Percentiles rank a stretch among this genome's conserved stretches.
Conservation (phyloP, 2,797 vertebrate genomes). For the Myotis findleyi region DNA sequence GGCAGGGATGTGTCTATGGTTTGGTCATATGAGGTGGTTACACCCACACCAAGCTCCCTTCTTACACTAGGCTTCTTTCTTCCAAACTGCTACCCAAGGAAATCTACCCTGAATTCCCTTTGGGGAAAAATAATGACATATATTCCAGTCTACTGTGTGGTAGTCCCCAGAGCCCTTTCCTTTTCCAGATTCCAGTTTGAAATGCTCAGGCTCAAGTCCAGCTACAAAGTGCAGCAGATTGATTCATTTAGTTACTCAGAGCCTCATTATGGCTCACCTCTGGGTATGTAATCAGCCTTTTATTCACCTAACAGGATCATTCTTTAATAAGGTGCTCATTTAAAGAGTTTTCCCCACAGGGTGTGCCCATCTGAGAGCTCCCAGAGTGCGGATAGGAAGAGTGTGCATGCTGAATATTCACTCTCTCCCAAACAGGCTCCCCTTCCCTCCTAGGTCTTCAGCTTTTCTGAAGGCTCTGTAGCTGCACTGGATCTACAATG, state of each 20-base stretch:
- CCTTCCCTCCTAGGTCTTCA: constrained; percentile 37
- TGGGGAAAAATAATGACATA: not conserved
- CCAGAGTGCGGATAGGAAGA: constrained; percentile 65
- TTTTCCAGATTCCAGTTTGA: constrained; percentile 41
- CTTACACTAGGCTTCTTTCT: not conserved
- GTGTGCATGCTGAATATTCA: constrained; percentile 53
- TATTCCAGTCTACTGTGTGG: not conserved
- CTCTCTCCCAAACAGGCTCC: constrained; percentile 78
- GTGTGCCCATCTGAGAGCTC: constrained; percentile 69
- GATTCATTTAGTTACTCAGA: constrained; percentile 81
- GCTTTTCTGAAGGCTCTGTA: constrained; percentile 56
- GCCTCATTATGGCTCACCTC: constrained; percentile 81
- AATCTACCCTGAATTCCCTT: not conserved
- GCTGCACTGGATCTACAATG: constrained; percentile 62
- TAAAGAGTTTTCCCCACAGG: constrained; percentile 82
- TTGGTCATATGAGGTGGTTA: not conserved
- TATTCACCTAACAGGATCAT: constrained; percentile 86
- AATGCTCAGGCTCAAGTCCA: constrained; percentile 39
- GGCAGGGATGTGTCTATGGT: accelerated
- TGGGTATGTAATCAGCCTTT: constrained; percentile 84
- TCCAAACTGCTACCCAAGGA: not conserved
- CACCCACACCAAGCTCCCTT: not conserved
- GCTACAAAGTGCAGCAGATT: constrained; percentile 72
- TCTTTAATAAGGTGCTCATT: constrained; percentile 85
- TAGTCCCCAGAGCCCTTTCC: not conserved